These are phyloP conservation scores for Lasioglossum oenotherae DNA, from an alignment of 2,888 invertebrate genomes.

Conservation along the genomic window DNA sequence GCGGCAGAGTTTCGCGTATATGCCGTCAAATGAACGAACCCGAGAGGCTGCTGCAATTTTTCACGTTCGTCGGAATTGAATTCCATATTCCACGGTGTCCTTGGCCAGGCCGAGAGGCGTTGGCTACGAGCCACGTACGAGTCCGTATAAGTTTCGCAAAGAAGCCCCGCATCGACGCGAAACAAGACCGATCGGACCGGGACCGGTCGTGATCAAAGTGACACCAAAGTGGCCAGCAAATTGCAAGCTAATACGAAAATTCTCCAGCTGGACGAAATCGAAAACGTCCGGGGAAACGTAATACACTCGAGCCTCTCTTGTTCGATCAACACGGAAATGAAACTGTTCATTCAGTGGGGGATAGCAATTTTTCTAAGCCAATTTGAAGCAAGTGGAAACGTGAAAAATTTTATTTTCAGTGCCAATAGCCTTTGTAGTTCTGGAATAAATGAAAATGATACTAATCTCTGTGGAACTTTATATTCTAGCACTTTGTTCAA, in stretches of 20 bases:
- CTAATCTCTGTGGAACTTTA: too few relatives aligned
- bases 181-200: neutral
- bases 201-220: neutral
- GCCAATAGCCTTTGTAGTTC: too few relatives aligned
- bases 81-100: constrained; percentile 50
- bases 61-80: constrained; percentile 34
- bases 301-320: neutral
- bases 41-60: constrained; percentile 19
- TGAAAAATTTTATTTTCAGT: too few relatives aligned
- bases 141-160: constrained; percentile 46
- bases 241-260: neutral
- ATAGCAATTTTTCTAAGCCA: too few relatives aligned
- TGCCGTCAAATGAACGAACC: constrained; percentile 40
- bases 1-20: constrained; percentile 1
- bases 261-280: constrained; percentile 1
- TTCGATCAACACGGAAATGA: neutral
- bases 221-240: neutral
- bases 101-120: constrained; percentile 30
- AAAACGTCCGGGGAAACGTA: neutral
- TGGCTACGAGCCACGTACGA: constrained; percentile 47
- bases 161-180: constrained; percentile 31
- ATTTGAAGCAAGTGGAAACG: too few relatives aligned
- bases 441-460: too few relatives aligned
- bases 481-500: too few relatives aligned
- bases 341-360: neutral